phyloP scores from a whole-genome alignment of 2,113 vertebrate species.

The Cepphus grylle region DNA sequence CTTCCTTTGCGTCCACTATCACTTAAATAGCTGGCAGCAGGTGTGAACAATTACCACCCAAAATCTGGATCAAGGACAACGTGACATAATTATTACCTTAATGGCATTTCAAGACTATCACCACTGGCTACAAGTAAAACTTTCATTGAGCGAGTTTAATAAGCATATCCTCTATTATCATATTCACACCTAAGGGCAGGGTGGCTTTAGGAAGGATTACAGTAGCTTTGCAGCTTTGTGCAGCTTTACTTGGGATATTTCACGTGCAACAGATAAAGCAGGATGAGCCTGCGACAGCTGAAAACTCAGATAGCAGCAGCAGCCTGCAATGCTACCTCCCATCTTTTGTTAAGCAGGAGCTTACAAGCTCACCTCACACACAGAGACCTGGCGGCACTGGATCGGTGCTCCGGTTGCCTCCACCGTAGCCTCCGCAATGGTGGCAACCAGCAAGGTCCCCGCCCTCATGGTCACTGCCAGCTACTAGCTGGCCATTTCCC shows the following conservation, averaged over 20 bases:
- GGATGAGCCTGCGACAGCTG: neutral
- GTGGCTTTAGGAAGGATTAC: constrained; percentile 43
- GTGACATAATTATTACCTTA: neutral
- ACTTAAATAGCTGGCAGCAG: neutral
- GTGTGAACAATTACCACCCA: neutral
- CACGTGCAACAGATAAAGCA: constrained; percentile 23
- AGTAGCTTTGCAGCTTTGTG: constrained; percentile 57
- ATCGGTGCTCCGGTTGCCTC: neutral
- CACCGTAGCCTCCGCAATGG: accelerated
- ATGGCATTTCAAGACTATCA: neutral
- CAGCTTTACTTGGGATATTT: constrained; percentile 47
- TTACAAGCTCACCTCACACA: neutral
- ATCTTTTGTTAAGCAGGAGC: neutral
- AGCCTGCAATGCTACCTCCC: neutral
- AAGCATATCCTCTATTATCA: constrained; percentile 40
- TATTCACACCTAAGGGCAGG: neutral
- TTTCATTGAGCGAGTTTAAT: constrained; percentile 38
- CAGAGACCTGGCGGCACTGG: accelerated
- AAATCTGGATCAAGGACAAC: neutral
- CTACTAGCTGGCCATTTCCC: neutral
- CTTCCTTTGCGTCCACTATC: neutral
- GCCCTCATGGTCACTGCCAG: neutral
- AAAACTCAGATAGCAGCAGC: neutral
- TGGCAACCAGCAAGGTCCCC: neutral
- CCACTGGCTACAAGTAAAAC: neutral